These are phyloP conservation scores for Oconnorella tubifera DNA, from an alignment of 2,888 invertebrate genomes.

Conservation along the genomic window DNA sequence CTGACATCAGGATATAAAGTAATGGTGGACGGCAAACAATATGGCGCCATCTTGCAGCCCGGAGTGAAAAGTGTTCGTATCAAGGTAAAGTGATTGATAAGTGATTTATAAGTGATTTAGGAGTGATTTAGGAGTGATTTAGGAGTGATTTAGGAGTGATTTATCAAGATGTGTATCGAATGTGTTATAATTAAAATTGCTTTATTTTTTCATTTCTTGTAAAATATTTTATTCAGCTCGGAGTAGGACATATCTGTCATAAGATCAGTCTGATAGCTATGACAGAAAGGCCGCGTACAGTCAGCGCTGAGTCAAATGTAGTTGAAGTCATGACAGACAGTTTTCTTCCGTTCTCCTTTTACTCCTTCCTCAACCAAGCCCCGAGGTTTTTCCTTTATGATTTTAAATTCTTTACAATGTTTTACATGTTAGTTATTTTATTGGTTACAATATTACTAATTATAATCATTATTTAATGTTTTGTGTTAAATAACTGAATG, in stretches of 20 bases:
- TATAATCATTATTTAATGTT: no score
- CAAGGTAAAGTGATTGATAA: constrained; percentile 41
- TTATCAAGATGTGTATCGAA: no score
- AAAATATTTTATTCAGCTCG: constrained; percentile 46
- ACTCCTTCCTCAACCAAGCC: constrained; percentile 46
- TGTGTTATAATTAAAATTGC: neutral
- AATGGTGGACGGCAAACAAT: constrained; percentile 56
- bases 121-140: no score
- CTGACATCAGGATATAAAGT: constrained; percentile 51
- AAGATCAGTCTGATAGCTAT: constrained; percentile 51
- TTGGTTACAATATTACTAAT: no score
- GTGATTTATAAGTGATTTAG: neutral
- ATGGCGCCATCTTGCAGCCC: constrained; percentile 51
- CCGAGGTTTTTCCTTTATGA: constrained; percentile 21
- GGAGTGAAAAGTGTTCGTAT: constrained; percentile 50
- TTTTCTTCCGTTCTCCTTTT: constrained; percentile 54
- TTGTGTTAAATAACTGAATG: no score
- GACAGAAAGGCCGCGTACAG: constrained; percentile 47
- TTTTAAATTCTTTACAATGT: no score
- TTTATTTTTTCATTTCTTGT: neutral
- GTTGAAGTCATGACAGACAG: constrained; percentile 52
- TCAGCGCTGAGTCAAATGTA: constrained; percentile 50
- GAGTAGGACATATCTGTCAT: constrained; percentile 48
- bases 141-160: no score
- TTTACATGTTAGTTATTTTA: neutral